A percentile compares a stretch with the other conserved stretches of the same genome.
Evolutionary conservation across 2,113 vertebrate species (phyloP).

Genomic region (Actenoides hombroni): DNA sequence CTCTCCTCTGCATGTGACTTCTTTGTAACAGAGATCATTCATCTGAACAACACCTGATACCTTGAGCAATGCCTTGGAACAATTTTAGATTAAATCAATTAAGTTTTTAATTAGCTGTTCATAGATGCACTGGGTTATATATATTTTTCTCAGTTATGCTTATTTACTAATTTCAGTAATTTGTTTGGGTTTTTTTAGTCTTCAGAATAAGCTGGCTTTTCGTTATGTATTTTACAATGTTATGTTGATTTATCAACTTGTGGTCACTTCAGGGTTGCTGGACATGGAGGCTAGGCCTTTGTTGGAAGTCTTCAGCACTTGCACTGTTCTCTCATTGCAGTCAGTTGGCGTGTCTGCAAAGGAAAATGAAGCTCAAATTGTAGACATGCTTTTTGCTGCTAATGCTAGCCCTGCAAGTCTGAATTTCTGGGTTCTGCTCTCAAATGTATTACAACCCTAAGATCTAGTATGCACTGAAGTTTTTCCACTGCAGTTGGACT

Average conservation of each 20-base stretch:
- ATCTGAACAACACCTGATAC: not conserved
- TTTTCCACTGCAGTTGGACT: not conserved
- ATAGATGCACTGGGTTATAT: not conserved
- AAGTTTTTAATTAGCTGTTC: not conserved
- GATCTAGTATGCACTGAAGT: not conserved
- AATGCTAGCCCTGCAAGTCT: not conserved
- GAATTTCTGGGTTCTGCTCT: not conserved
- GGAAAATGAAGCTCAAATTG: not conserved
- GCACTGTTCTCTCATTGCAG: rapidly evolving
- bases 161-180: not conserved
- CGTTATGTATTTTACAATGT: not conserved
- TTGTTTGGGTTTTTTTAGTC: not conserved
- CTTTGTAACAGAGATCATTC: not conserved
- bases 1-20: not conserved
- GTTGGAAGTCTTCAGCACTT: not conserved
- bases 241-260: not conserved
- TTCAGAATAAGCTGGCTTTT: not conserved
- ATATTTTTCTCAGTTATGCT: not conserved
- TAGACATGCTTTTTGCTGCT: not conserved
- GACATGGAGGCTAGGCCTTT: not conserved
- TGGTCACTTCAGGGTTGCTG: not conserved
- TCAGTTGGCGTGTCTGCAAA: not conserved
- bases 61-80: not conserved
- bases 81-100: not conserved
- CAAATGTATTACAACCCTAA: not conserved